Percentiles rank a stretch among this genome's conserved stretches.
Evolutionary conservation across 2,797 vertebrate genomes (phyloP).

Genomic region (Scleropages formosus): DNA sequence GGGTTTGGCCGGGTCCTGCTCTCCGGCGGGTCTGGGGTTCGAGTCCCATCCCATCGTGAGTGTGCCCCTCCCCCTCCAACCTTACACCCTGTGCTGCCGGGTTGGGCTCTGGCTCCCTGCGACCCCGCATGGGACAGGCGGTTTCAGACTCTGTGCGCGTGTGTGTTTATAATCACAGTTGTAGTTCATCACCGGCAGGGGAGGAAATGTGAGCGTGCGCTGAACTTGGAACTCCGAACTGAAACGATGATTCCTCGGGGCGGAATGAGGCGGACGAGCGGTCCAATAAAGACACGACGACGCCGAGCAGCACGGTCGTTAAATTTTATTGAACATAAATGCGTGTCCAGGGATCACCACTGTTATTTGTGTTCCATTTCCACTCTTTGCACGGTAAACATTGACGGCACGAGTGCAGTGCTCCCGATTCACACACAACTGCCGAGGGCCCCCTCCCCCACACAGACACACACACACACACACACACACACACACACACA

Average conservation of each 20-base stretch:
- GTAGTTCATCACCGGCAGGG: conserved; percentile 5
- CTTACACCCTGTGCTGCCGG: too few relatives aligned
- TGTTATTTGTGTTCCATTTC: conserved; percentile 37
- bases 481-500: too few relatives aligned
- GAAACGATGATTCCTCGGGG: too few relatives aligned
- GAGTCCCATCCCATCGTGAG: too few relatives aligned
- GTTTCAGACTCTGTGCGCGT: too few relatives aligned
- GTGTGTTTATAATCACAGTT: not conserved
- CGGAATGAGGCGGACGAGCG: not conserved
- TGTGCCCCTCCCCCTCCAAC: too few relatives aligned
- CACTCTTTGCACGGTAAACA: conserved; percentile 58
- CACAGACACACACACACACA: not conserved
- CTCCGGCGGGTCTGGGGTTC: too few relatives aligned
- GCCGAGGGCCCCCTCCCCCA: not conserved
- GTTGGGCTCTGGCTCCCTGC: too few relatives aligned
- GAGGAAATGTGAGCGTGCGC: not conserved
- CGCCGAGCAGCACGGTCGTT: conserved; percentile 55
- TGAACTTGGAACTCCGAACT: too few relatives aligned
- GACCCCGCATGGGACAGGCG: too few relatives aligned
- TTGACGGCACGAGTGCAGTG: conserved; percentile 45
- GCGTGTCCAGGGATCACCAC: conserved; percentile 66
- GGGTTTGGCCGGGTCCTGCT: too few relatives aligned
- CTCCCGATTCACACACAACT: conserved; percentile 43
- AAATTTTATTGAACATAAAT: conserved; percentile 71
- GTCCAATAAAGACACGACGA: conserved; percentile 37